phyloP scores from a whole-genome alignment of 2,797 vertebrate species.

The Enteromius anoplus region DNA sequence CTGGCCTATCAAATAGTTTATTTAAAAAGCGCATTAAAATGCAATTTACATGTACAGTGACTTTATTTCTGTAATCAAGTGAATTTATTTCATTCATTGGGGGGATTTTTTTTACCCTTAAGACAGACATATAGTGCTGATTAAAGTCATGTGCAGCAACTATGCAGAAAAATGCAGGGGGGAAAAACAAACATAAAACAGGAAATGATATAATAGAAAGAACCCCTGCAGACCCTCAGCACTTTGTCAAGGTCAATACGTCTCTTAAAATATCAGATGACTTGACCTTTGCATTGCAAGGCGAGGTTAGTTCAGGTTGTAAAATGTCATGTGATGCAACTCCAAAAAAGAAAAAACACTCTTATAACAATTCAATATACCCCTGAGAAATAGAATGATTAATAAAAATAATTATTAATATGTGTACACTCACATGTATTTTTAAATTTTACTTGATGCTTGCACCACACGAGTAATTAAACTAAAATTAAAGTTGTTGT shows the following conservation, averaged over 20 bases:
- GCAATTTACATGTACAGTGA: not conserved
- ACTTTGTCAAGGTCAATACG: not conserved
- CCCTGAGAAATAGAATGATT: not conserved
- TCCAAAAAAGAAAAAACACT: not conserved
- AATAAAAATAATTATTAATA: not conserved
- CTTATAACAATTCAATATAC: not conserved
- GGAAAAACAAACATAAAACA: not conserved
- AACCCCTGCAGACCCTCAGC: not conserved
- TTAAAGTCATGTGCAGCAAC: not conserved
- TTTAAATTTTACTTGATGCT: not conserved
- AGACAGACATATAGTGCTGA: not conserved
- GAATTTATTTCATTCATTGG: not conserved
- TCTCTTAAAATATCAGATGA: constrained; percentile 23
- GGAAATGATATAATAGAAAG: not conserved
- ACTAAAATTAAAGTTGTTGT: not conserved
- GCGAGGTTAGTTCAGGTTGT: constrained; percentile 7
- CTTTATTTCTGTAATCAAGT: not conserved
- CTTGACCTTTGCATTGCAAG: constrained; percentile 15
- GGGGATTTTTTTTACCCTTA: not conserved
- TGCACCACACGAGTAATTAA: not conserved
- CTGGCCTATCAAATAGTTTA: not conserved
- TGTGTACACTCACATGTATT: not conserved
- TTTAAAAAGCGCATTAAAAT: not conserved
- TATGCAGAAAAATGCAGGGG: not conserved
- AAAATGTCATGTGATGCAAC: not conserved